These are phyloP conservation scores for Rhabdomys dilectus DNA, from an alignment of 2,113 vertebrate genomes.

Conservation along the genomic window DNA sequence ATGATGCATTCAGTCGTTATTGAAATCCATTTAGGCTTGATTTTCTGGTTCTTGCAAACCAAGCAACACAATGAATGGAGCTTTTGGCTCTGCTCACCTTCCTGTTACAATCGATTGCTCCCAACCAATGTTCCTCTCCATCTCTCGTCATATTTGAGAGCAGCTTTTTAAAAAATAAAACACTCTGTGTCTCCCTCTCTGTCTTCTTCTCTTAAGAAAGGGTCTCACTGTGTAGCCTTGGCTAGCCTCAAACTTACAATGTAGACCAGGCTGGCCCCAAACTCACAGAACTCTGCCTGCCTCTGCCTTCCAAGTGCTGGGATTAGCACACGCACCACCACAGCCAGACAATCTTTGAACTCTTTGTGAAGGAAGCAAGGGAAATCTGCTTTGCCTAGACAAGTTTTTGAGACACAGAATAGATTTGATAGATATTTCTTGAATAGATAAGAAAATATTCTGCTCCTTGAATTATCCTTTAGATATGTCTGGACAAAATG, in stretches of 20 bases:
- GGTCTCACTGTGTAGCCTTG: background rate
- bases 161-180: background rate
- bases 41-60: conserved; percentile 12
- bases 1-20: background rate
- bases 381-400: background rate
- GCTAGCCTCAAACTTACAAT: background rate
- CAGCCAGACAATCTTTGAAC: background rate
- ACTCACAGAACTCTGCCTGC: background rate
- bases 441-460: conserved; percentile 26
- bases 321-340: background rate
- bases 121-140: conserved; percentile 26
- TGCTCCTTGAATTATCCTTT: background rate
- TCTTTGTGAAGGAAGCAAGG: background rate
- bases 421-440: background rate
- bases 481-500: conserved; percentile 17
- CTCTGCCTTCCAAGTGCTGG: background rate
- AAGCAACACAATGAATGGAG: background rate
- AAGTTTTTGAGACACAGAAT: background rate
- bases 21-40: conserved; percentile 18
- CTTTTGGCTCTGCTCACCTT: conserved; percentile 59
- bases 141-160: background rate
- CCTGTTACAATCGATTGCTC: conserved; percentile 52
- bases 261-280: background rate
- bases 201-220: background rate
- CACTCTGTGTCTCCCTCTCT: background rate